Base-by-base conservation (phyloP, 37 sponge, comb jelly and placozoan genomes). In the Oscarella lobularis region DNA sequence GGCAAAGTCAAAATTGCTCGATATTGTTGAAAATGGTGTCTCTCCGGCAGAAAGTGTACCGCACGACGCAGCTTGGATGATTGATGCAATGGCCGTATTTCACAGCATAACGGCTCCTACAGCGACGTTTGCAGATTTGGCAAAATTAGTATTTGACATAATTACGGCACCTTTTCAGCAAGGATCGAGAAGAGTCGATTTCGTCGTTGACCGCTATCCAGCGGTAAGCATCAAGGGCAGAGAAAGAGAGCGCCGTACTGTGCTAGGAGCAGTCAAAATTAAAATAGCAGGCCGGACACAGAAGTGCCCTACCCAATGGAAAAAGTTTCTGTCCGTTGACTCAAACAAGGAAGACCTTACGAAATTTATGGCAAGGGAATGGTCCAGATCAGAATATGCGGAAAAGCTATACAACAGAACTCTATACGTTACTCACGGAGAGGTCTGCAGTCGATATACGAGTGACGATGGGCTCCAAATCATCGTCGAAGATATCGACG, bases 231-330 rank as follows among this genome's bases (percentile, higher is more conserved):
- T 48, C 60, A 48, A 48, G 60, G 20, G 60, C 60, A 27, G 60
- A 27, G 60, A 48, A 48, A 9, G 60, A 48, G 20, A 20, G 14
- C 60, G 20, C 9, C 60, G 60, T 27, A 20, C 60, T 27, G 20
- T 27, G 60, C 60, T 27, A 48, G 60, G 60, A 20, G 20, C 20
- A 48, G 60, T 48, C 9, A 48, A 48, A 48, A 48, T 48, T 48
- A 9, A 20, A 48, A 20, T 48, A 20, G 60, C 60, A 9, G 20
- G 20, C 20, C 60, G 60, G 20, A 9, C 60, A 27, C 60, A 48
- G 20, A 48, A 48, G 60, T 48, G 60, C 60, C 60, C 60, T 48
- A 48, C 60, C 9, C 60, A 48, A 48, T 48, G 20, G 60, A 48
- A 48, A 48, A 48, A 27, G 20, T 48, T 48, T 48, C 9, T 48